phyloP scores from a whole-genome alignment of 2,113 vertebrate species.

The Pungitius pungitius region DNA sequence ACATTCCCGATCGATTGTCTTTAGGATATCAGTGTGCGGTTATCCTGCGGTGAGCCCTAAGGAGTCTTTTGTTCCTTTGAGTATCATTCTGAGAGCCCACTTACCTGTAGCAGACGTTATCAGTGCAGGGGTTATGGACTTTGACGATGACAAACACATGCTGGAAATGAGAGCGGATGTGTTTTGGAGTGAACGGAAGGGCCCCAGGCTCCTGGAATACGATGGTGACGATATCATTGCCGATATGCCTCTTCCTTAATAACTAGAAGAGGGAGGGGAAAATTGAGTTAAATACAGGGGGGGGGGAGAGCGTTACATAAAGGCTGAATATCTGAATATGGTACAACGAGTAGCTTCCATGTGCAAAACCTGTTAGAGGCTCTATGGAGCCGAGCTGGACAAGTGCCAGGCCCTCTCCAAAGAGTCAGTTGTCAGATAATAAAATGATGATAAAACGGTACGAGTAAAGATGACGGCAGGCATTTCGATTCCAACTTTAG shows the following conservation, averaged over 20 bases:
- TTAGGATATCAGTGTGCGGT: constrained; percentile 27
- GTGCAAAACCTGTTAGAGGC: too few relatives aligned
- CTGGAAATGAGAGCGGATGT: constrained; percentile 97
- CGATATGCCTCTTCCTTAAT: constrained; percentile 96
- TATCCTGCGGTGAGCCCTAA: not conserved
- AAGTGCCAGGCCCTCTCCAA: not conserved
- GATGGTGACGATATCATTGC: constrained; percentile 98
- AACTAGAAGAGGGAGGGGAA: constrained; percentile 76
- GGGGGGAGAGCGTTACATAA: not conserved
- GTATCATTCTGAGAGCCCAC: constrained; percentile 27
- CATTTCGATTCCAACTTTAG: not conserved
- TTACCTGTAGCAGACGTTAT: constrained; percentile 97
- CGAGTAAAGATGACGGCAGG: not conserved
- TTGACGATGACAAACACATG: constrained; percentile 98
- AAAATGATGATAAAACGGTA: not conserved
- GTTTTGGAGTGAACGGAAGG: constrained; percentile 95
- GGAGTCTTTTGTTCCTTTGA: not conserved
- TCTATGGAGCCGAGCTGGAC: too few relatives aligned
- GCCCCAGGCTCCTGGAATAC: constrained; percentile 98
- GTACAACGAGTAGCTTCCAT: too few relatives aligned
- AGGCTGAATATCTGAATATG: not conserved
- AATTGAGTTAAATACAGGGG: constrained; percentile 6
- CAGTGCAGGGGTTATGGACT: constrained; percentile 96
- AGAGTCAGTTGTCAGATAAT: not conserved
- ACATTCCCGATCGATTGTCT: constrained; percentile 37